phyloP scores from a whole-genome alignment of 2,113 vertebrate genomes.

The Amazona vittata region DNA sequence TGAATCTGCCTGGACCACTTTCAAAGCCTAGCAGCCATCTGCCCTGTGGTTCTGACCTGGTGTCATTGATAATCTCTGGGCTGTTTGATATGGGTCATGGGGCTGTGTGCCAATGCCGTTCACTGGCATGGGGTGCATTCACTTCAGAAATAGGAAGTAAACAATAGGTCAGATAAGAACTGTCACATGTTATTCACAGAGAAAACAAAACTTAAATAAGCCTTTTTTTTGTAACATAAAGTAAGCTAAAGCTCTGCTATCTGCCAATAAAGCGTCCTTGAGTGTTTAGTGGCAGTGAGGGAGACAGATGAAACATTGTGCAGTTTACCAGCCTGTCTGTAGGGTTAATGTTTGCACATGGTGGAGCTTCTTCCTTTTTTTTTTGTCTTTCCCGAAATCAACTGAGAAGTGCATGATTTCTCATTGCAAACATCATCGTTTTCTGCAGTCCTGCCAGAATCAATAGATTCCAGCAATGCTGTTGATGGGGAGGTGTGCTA shows the following conservation, averaged over 20 bases:
- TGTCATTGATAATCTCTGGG: background rate
- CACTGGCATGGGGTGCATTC: background rate
- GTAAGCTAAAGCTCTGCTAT: background rate
- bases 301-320: background rate
- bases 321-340: background rate
- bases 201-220: slow-evolving; percentile 16
- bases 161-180: background rate
- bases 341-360: background rate
- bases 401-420: slow-evolving; percentile 37
- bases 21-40: background rate
- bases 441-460: slow-evolving; percentile 11
- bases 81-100: background rate
- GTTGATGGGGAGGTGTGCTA: background rate
- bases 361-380: background rate
- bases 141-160: slow-evolving; percentile 26
- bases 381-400: background rate
- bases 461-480: slow-evolving; percentile 16
- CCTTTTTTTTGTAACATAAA: background rate
- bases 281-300: background rate
- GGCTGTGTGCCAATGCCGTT: background rate
- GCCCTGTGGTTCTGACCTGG: background rate
- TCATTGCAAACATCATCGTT: background rate
- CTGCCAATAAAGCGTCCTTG: slow-evolving; percentile 3
- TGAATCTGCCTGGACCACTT: background rate
- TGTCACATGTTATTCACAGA: background rate